Evolutionary conservation across 1,140 invertebrate species (phyloP).

Genomic region (Apis cerana): DNA sequence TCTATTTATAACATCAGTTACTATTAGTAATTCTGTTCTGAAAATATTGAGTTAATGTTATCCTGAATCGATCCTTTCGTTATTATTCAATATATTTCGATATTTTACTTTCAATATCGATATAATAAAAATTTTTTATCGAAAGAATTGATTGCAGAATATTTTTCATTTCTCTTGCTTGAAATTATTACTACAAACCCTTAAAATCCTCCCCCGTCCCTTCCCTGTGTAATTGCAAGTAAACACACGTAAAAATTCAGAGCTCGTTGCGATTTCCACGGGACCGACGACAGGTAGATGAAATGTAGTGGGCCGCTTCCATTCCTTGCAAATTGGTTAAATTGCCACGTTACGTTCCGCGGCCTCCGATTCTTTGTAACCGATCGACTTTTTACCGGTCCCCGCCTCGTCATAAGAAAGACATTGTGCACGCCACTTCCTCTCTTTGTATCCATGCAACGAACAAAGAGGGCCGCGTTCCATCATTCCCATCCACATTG

Average conservation of each 20-base stretch:
- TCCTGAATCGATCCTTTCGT: too few relatives aligned
- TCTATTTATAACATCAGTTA: too few relatives aligned
- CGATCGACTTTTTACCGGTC: conserved; percentile 40
- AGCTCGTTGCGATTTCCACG: not conserved
- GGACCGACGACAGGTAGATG: conserved; percentile 32
- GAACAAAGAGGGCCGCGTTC: conserved; percentile 1
- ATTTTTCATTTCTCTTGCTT: too few relatives aligned
- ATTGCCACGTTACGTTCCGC: conserved; percentile 49
- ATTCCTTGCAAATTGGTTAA: conserved; percentile 52
- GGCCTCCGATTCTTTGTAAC: conserved; percentile 40
- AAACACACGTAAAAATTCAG: conserved; percentile 1
- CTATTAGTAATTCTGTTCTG: too few relatives aligned
- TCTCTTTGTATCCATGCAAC: not conserved
- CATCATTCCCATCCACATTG: not conserved
- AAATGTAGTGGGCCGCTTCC: conserved; percentile 23
- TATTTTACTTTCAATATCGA: too few relatives aligned
- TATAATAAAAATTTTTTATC: too few relatives aligned
- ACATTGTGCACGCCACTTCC: conserved; percentile 32
- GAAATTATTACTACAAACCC: too few relatives aligned
- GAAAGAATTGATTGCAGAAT: too few relatives aligned
- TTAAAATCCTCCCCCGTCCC: too few relatives aligned
- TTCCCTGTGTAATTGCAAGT: too few relatives aligned
- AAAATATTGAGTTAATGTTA: too few relatives aligned
- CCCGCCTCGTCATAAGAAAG: conserved; percentile 41
- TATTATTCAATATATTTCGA: too few relatives aligned